These are phyloP conservation scores for Syngnathus floridae DNA, from an alignment of 2,113 vertebrate species.

Conservation along the genomic window DNA sequence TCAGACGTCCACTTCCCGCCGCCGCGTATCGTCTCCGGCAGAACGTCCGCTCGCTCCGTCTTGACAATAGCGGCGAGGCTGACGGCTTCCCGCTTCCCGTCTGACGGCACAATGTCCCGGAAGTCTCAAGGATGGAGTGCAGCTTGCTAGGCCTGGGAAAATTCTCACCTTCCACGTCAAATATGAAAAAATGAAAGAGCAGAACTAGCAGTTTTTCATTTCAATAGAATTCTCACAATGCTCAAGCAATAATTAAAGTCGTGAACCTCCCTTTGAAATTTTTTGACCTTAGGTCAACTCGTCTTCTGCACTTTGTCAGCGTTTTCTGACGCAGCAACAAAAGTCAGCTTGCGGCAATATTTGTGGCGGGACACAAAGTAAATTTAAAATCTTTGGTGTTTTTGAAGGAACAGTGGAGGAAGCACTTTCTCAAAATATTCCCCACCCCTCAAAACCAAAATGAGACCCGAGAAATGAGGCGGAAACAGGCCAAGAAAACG, in stretches of 20 bases:
- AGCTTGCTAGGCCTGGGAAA: slow-evolving; percentile 15
- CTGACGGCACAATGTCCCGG: slow-evolving; percentile 32
- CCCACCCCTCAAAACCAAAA: background rate
- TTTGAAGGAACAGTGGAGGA: background rate
- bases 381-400: background rate
- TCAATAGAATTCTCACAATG: too few relatives aligned
- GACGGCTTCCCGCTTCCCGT: slow-evolving; percentile 64
- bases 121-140: slow-evolving; percentile 28
- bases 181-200: background rate
- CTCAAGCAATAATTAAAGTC: too few relatives aligned
- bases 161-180: background rate
- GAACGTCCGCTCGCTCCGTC: slow-evolving; percentile 55
- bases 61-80: slow-evolving; percentile 61
- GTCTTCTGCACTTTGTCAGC: background rate
- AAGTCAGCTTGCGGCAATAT: background rate
- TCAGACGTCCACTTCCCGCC: slow-evolving; percentile 31
- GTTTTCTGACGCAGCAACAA: background rate
- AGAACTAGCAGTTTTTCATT: background rate
- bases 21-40: slow-evolving; percentile 51
- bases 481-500: slow-evolving; percentile 25
- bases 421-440: background rate
- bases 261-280: background rate
- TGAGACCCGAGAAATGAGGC: slow-evolving; percentile 7
- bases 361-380: background rate
- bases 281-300: background rate